Base-by-base conservation (phyloP, 2,888 invertebrate genomes). In the Atherix ibis region DNA sequence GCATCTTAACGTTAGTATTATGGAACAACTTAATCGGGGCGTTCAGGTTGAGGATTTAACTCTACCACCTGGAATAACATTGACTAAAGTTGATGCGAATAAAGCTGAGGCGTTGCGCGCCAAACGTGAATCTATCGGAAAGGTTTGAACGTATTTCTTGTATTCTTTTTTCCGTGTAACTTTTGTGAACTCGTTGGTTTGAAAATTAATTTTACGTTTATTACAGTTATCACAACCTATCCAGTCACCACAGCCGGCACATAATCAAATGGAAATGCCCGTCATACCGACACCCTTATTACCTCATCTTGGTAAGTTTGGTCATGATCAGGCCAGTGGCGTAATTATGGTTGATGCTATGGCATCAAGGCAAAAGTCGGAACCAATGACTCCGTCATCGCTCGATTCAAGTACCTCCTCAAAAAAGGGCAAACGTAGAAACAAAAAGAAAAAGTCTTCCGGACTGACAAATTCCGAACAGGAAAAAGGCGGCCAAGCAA, bases 31-130 rank as follows among this genome's bases (percentile, higher is more conserved):
- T 28, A 62, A 59, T 42, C 53, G 58, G 4, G 62, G 62, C 3
- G 56, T 62, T 1, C 57, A 58, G 61, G 73, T 76, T 34, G 71
- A 74, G 6, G 73, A 74, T 43, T 50, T 78, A 14, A 65, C 66
- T 25, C 56, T 83, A 27, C 83, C 83, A 1, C 82, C 83, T 1
- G 83, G 83, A n/a, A 83, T 83, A 29, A 83, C 80, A 0, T 66
- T 81, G 25, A 81, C 80, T 0, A 68, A 79, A 38, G 79, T 81
- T 0, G 75, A 76, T 40, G 70, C 72, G 0, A 53, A 49, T 25
- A 54, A 54, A 34, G 57, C 57, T 32, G 60, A 60, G 32, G 51
- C 50, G 28, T 28, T 61, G 24, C 53, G 55, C 4, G 56, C 56
- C 36, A 58, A 59, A 41, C 56, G 54, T 8, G 59, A 59, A 40